Evolutionary conservation across 2,797 vertebrate species (phyloP).

Genomic region (Champsocephalus esox): DNA sequence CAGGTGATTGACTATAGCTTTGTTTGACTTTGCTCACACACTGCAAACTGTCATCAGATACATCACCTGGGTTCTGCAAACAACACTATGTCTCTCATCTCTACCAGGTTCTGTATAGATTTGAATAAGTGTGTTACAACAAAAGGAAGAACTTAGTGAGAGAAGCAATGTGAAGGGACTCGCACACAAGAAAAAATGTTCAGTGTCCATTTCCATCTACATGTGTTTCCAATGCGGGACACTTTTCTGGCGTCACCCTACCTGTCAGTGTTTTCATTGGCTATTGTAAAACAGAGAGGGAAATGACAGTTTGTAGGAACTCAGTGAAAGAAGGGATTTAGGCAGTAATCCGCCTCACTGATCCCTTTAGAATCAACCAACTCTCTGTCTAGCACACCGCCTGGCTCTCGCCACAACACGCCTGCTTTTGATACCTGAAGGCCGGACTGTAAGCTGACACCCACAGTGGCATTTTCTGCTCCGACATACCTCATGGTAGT

Average conservation of each 20-base stretch:
- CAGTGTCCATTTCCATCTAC: background rate
- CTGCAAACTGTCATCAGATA: constrained; percentile 1
- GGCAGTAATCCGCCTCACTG: constrained; percentile 72
- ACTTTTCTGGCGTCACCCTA: constrained; percentile 34
- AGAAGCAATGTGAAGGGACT: background rate
- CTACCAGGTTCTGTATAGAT: background rate
- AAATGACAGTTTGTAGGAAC: constrained; percentile 74
- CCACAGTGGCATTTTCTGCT: constrained; percentile 64
- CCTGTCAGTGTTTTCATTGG: constrained; percentile 64
- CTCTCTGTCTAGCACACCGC: constrained; percentile 65
- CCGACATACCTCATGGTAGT: constrained; percentile 48
- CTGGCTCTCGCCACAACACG: constrained; percentile 64
- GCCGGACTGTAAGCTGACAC: constrained; percentile 69
- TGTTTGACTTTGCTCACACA: background rate
- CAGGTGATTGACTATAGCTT: background rate
- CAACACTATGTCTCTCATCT: background rate
- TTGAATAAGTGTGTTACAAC: constrained; percentile 1
- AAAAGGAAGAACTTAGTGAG: background rate
- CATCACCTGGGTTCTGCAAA: background rate
- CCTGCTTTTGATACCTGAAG: constrained; percentile 76
- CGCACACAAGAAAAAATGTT: background rate
- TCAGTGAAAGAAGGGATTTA: constrained; percentile 77
- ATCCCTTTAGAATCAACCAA: constrained; percentile 74
- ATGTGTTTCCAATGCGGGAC: constrained; percentile 19
- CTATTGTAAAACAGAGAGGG: constrained; percentile 60